phyloP scores from a whole-genome alignment of 2,888 invertebrate genomes.

The Lasioglossum leucozonium region DNA sequence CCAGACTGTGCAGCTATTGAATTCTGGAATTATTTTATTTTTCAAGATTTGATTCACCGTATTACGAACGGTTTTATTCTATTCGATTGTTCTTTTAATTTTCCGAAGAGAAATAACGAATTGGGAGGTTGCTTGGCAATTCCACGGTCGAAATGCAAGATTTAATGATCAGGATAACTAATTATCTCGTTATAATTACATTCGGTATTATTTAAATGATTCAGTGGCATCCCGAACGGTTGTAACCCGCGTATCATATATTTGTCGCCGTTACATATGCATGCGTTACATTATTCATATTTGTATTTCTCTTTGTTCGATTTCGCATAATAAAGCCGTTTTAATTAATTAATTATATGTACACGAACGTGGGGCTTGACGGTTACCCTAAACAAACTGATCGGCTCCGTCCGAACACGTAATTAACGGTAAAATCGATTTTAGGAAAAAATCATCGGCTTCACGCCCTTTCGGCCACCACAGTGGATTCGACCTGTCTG shows the following conservation, averaged over 20 bases:
- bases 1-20: background rate
- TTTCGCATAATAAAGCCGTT: background rate
- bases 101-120: background rate
- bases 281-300: background rate
- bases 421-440: background rate
- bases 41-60: too few species aligned
- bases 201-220: background rate
- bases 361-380: background rate
- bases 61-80: background rate
- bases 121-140: background rate
- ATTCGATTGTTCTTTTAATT: background rate
- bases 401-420: background rate
- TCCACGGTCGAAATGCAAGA: background rate
- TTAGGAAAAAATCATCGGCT: background rate
- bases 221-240: background rate
- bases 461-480: background rate
- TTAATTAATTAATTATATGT: background rate
- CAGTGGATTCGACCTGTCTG: background rate
- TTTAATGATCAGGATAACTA: background rate
- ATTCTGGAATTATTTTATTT: background rate
- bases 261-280: background rate
- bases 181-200: background rate
- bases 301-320: constrained; percentile 3
- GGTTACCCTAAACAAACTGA: background rate
- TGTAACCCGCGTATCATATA: background rate